Evolutionary conservation across 2,113 vertebrate species (phyloP), one percentile per base, ranked within the genome.

Genomic region (Arothron firmamentum): DNA sequence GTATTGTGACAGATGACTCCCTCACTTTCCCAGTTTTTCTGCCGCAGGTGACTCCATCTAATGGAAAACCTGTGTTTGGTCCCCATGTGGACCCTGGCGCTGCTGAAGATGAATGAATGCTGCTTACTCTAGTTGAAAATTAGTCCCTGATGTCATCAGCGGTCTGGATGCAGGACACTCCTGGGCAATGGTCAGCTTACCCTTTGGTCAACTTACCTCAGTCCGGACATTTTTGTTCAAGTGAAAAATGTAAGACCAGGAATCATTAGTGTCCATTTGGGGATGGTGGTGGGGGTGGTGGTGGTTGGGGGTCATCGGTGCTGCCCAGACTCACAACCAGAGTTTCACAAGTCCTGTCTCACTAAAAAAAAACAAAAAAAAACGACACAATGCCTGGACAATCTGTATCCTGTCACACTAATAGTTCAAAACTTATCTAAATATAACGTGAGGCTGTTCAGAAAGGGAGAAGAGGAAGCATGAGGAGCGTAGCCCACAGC

Each of bases 41-140:
- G 65, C 78, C 57, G 15, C 55, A 34, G 67, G 78, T 56, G 19
- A 69, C 72, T 66, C 52, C 42, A 45, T 43, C 67, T 81, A 78
- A 82, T 85, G 77, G 75, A 84, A 82, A 79, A 79, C 49, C 56
- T 72, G 71, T 79, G 78, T 77, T 79, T 78, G 75, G 71, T 65
- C 67, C 28, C 25, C 54, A 67, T 55, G 65, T 56, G 65, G 69
- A 59, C 70, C 73, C 70, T 42, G 43, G 2, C 52, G 31, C 17
- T 56, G 46, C 25, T 16, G 31, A 64, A 67, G 53, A 4, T 57
- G 59, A 67, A 62, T 49, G 28, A 72, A 65, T 66, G 61, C 53
- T 63, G 52, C 55, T 60, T 61, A 1, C 52, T 53, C 13, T 14
- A 17, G 5, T 62, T 65, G 42, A 23, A 56, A 81, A 77, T 77